Evolutionary conservation across 2,888 invertebrate genomes (phyloP).

Genomic region (Listrodromus nycthemerus): DNA sequence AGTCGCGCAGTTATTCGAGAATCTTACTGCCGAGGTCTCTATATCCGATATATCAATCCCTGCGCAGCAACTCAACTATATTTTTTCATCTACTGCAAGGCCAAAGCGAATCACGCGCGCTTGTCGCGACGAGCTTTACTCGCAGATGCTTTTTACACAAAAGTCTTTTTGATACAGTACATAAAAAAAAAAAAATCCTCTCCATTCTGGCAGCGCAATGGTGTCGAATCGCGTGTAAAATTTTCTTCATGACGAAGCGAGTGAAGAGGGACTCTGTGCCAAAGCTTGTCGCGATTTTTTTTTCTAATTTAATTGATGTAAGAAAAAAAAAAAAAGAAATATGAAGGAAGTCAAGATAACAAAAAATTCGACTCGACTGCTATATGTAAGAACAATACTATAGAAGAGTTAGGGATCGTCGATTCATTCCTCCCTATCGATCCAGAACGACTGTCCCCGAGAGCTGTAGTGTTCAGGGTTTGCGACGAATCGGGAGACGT

Average conservation of each 20-base stretch:
- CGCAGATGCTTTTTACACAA: conserved; percentile 44
- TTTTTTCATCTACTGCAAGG: conserved; percentile 45
- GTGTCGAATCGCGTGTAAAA: conserved; percentile 2
- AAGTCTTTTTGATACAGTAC: conserved; percentile 32
- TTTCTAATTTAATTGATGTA: conserved; percentile 37
- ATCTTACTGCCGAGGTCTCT: conserved; percentile 24
- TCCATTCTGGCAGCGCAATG: conserved; percentile 9
- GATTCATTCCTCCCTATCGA: conserved; percentile 61
- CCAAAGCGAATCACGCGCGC: conserved; percentile 20
- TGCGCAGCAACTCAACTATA: conserved; percentile 30
- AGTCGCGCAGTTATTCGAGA: conserved; percentile 38
- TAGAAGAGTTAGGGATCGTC: conserved; percentile 59
- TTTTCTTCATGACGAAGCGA: conserved; percentile 19
- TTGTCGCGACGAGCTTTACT: conserved; percentile 56
- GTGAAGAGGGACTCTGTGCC: conserved; percentile 45
- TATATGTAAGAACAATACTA: conserved; percentile 70
- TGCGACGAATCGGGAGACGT: conserved; percentile 76
- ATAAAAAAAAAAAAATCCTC: conserved; percentile 5
- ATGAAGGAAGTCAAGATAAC: conserved; percentile 27
- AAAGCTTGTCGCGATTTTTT: conserved; percentile 70
- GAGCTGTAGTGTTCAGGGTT: conserved; percentile 82
- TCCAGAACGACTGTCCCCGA: conserved; percentile 59
- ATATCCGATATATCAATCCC: conserved; percentile 29
- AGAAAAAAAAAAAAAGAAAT: conserved; percentile 14
- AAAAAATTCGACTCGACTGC: conserved; percentile 68